Percentiles rank a stretch among this genome's conserved stretches.
These are phyloP conservation scores for Cataglyphis livida DNA, from an alignment of 2,888 invertebrate species.

Conservation along the genomic window DNA sequence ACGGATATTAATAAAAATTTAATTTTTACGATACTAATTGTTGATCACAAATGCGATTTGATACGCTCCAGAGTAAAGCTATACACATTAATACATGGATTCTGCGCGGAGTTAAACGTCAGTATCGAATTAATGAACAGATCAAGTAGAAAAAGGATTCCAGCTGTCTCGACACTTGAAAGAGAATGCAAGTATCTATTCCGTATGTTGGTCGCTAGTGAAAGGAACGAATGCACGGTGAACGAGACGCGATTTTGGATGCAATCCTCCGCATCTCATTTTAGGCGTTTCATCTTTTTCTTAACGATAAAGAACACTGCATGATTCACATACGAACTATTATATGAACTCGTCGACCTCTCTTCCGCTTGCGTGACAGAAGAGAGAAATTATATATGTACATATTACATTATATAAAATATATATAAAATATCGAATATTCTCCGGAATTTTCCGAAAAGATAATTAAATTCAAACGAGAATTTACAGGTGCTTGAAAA, in stretches of 20 bases:
- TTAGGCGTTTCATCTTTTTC: background rate
- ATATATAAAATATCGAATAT: background rate
- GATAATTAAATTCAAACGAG: background rate
- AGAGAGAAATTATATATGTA: background rate
- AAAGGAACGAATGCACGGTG: constrained; percentile 33
- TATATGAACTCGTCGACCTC: constrained; percentile 7
- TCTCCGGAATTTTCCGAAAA: background rate
- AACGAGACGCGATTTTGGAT: constrained; percentile 31
- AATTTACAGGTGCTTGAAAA: background rate
- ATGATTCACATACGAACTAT: background rate
- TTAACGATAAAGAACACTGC: constrained; percentile 15
- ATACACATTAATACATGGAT: constrained; percentile 20
- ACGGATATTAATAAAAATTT: background rate
- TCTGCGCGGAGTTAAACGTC: constrained; percentile 17
- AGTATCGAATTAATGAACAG: constrained; percentile 2
- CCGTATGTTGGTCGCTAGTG: constrained; percentile 51
- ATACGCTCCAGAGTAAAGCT: background rate
- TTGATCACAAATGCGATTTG: constrained; percentile 40
- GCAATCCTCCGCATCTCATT: background rate
- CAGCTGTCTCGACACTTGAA: constrained; percentile 20
- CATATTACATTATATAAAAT: background rate
- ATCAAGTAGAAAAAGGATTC: constrained; percentile 14
- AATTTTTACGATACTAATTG: constrained; percentile 33
- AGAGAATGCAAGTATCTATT: constrained; percentile 26
- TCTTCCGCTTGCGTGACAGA: background rate